Evolutionary conservation across 2,113 vertebrate species (phyloP).

Genomic region (Perccottus glenii): DNA sequence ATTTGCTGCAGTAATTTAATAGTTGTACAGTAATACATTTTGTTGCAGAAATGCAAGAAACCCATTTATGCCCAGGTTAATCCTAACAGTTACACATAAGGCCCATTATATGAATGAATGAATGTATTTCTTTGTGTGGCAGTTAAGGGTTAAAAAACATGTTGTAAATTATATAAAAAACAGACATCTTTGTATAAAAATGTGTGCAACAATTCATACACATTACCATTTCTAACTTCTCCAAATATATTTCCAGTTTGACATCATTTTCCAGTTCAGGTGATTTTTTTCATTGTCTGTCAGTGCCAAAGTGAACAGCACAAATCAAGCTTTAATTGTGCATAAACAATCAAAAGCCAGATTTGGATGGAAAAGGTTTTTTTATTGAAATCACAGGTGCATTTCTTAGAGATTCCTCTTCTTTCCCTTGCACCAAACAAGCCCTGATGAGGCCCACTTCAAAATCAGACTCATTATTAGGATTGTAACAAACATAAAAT

Average conservation of each 20-base stretch:
- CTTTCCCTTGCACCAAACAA: conserved; percentile 2
- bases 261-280: conserved; percentile 14
- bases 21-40: too few species aligned
- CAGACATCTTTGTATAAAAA: too few species aligned
- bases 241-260: not conserved
- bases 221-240: not conserved
- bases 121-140: too few species aligned
- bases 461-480: conserved; percentile 11
- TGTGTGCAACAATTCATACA: not conserved
- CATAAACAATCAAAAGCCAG: conserved; percentile 23
- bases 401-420: conserved; percentile 5
- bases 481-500: conserved; percentile 38
- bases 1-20: too few species aligned
- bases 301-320: conserved; percentile 22
- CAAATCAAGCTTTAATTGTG: conserved; percentile 17
- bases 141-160: too few species aligned
- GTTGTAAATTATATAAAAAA: too few species aligned
- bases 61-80: too few species aligned
- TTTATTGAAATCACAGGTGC: conserved; percentile 50
- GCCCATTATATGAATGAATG: too few species aligned
- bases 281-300: conserved; percentile 22
- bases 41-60: too few species aligned
- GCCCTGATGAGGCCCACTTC: not conserved
- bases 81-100: too few species aligned
- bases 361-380: conserved; percentile 21